Percentiles rank a stretch among this genome's conserved stretches.
Conservation (phyloP, 1,140 invertebrate genomes). For the Drosophila sucinea region DNA sequence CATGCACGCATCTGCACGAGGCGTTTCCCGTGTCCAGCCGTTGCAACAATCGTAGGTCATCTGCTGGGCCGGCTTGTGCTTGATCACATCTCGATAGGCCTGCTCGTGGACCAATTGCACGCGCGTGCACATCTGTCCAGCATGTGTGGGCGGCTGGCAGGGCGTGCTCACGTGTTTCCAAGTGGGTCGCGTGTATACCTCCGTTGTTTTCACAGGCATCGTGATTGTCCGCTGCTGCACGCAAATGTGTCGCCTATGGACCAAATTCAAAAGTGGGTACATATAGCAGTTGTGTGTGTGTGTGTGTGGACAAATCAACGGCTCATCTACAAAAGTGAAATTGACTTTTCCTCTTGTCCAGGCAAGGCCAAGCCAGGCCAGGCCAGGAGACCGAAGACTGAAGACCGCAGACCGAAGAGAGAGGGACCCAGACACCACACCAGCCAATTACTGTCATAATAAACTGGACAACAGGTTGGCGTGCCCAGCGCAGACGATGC, state of each 20-base stretch:
- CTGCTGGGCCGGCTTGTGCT: slow-evolving; percentile 83
- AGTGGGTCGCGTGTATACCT: slow-evolving; percentile 83
- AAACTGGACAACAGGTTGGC: slow-evolving; percentile 67
- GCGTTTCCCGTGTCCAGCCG: slow-evolving; percentile 85
- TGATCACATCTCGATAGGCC: slow-evolving; percentile 84
- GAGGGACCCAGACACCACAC: slow-evolving; percentile 9
- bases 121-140: slow-evolving; percentile 84
- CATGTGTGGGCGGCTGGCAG: slow-evolving; percentile 83
- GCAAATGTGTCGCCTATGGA: slow-evolving; percentile 84
- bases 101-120: slow-evolving; percentile 84
- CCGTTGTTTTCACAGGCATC: slow-evolving; percentile 84
- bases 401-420: background rate
- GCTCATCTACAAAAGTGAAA: slow-evolving; percentile 64
- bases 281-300: slow-evolving; percentile 20
- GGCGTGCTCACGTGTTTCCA: slow-evolving; percentile 84
- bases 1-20: slow-evolving; percentile 85
- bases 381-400: background rate
- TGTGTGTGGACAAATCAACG: slow-evolving; percentile 53
- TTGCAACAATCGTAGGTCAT: slow-evolving; percentile 85
- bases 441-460: slow-evolving; percentile 77
- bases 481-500: slow-evolving; percentile 39
- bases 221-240: slow-evolving; percentile 83
- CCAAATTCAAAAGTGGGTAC: slow-evolving; percentile 35
- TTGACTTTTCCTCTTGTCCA: slow-evolving; percentile 63
- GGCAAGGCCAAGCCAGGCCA: too few relatives aligned